These are phyloP conservation scores for Pimpla rufipes DNA, from an alignment of 2,888 invertebrate species.

Conservation along the genomic window DNA sequence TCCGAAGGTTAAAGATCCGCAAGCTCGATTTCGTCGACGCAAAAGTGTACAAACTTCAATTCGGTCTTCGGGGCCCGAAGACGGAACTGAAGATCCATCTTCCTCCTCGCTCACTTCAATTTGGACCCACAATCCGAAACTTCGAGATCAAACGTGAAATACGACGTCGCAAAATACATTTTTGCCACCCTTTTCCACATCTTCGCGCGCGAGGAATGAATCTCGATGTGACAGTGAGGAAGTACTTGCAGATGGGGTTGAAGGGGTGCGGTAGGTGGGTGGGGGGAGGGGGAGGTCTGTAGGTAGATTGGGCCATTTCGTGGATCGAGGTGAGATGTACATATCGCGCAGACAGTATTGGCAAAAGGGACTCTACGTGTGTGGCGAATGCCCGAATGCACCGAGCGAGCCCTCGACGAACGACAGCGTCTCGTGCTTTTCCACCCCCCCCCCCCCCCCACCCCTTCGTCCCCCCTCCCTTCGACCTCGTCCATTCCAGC, in stretches of 20 bases:
- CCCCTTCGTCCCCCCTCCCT: neutral
- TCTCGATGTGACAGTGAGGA: neutral
- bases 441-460: constrained; percentile 14
- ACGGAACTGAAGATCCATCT: too few species aligned
- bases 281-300: neutral
- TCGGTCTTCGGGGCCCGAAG: too few species aligned
- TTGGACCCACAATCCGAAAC: too few species aligned
- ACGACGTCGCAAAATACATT: neutral
- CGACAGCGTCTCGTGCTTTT: constrained; percentile 47
- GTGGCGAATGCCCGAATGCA: constrained; percentile 56
- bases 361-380: constrained; percentile 39
- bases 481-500: neutral
- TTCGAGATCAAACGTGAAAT: too few species aligned
- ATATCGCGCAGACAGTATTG: constrained; percentile 20
- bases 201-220: neutral
- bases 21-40: too few species aligned
- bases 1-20: too few species aligned
- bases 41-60: too few species aligned
- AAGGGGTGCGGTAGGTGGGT: neutral
- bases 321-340: constrained; percentile 34
- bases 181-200: neutral
- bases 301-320: constrained; percentile 19
- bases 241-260: neutral
- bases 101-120: too few species aligned
- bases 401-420: constrained; percentile 41